Evolutionary conservation across 2,797 vertebrate species (phyloP).

Genomic region (Gobio occitaniae): DNA sequence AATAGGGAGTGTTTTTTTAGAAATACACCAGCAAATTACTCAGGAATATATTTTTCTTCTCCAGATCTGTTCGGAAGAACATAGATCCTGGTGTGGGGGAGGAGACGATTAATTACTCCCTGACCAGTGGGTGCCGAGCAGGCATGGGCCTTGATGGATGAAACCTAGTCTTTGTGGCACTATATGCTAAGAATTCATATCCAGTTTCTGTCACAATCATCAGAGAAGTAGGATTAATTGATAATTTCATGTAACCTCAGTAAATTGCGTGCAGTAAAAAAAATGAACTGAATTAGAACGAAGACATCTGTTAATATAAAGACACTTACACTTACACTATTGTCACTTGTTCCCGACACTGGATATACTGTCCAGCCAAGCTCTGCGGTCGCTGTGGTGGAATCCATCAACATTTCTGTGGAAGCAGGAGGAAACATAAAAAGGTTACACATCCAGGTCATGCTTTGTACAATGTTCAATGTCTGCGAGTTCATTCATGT

Average conservation of each 20-base stretch:
- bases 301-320: constrained; percentile 23
- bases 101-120: constrained; percentile 64
- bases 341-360: constrained; percentile 90
- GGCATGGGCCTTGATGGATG: constrained; percentile 65
- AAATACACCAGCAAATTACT: constrained; percentile 79
- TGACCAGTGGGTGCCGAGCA: constrained; percentile 68
- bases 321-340: constrained; percentile 76
- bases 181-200: constrained; percentile 72
- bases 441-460: constrained; percentile 56
- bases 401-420: constrained; percentile 97
- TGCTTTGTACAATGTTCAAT: constrained; percentile 1
- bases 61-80: constrained; percentile 54
- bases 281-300: not conserved
- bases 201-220: constrained; percentile 63
- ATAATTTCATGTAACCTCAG: not conserved
- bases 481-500: constrained; percentile 1
- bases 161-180: constrained; percentile 69
- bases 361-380: constrained; percentile 97
- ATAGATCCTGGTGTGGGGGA: constrained; percentile 61
- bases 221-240: not conserved
- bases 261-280: not conserved
- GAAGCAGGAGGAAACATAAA: constrained; percentile 63
- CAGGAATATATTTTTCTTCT: constrained; percentile 70
- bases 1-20: constrained; percentile 74
- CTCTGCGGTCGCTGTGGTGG: constrained; percentile 97